These are phyloP conservation scores for Tympanoctomys barrerae DNA, from an alignment of 2,797 vertebrate genomes.

Conservation along the genomic window DNA sequence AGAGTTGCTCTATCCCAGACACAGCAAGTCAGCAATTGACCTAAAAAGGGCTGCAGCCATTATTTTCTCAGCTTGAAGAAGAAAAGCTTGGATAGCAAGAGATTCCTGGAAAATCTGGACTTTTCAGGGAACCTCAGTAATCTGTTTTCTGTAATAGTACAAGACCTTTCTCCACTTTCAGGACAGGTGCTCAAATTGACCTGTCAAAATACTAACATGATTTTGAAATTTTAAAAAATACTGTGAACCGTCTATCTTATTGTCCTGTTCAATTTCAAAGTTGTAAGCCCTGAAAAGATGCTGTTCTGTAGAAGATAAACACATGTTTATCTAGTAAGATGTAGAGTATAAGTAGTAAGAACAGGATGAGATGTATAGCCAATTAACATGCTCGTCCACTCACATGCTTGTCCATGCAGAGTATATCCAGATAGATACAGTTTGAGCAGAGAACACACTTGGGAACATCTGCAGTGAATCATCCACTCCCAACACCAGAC, in stretches of 20 bases:
- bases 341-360: background rate
- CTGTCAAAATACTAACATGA: background rate
- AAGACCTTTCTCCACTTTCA: background rate
- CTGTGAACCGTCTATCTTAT: background rate
- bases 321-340: background rate
- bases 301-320: background rate
- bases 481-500: background rate
- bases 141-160: background rate
- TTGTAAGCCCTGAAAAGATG: background rate
- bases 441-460: background rate
- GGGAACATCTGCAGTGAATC: background rate
- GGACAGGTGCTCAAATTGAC: background rate
- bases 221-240: background rate
- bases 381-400: background rate
- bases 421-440: background rate
- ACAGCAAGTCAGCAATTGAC: background rate
- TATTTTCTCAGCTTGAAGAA: background rate
- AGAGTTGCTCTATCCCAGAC: background rate
- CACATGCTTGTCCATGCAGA: background rate
- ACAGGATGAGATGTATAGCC: background rate
- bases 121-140: background rate
- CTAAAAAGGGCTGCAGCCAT: background rate
- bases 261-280: background rate
- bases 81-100: background rate
- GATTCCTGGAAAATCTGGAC: background rate